These are phyloP conservation scores for Ammospiza maritima DNA, from an alignment of 2,797 vertebrate genomes.

Conservation along the genomic window DNA sequence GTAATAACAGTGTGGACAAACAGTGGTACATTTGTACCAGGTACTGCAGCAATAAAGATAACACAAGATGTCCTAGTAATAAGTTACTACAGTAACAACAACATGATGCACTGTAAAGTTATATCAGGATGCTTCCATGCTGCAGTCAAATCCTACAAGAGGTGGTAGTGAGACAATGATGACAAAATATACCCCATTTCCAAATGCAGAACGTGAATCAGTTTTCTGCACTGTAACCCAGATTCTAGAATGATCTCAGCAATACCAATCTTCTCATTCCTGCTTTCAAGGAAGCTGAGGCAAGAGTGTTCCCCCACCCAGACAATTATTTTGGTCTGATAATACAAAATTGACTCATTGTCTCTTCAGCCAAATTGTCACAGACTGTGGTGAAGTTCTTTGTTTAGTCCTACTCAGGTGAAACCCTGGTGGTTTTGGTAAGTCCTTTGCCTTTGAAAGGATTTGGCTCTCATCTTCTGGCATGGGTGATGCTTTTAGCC, in stretches of 20 bases:
- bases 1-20: conserved; percentile 34
- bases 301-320: conserved; percentile 40
- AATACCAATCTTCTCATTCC: conserved; percentile 49
- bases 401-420: not conserved
- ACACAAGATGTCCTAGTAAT: conserved; percentile 31
- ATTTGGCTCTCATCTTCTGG: conserved; percentile 43
- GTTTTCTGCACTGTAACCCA: conserved; percentile 26
- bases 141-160: conserved; percentile 31
- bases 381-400: not conserved
- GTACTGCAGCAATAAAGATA: conserved; percentile 57
- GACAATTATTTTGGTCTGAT: conserved; percentile 51
- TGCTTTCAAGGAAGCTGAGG: conserved; percentile 61
- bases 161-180: not conserved
- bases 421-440: not conserved
- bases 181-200: not conserved
- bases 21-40: conserved; percentile 26
- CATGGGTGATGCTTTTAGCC: conserved; percentile 26
- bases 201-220: not conserved
- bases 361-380: conserved; percentile 44
- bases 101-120: conserved; percentile 27
- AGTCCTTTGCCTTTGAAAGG: conserved; percentile 14
- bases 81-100: conserved; percentile 65
- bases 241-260: conserved; percentile 24
- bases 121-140: conserved; percentile 39
- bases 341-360: conserved; percentile 53